Evolutionary conservation across 2,888 invertebrate species (phyloP), one percentile per base, ranked within the genome.

Genomic region (Macrophya annulata): DNA sequence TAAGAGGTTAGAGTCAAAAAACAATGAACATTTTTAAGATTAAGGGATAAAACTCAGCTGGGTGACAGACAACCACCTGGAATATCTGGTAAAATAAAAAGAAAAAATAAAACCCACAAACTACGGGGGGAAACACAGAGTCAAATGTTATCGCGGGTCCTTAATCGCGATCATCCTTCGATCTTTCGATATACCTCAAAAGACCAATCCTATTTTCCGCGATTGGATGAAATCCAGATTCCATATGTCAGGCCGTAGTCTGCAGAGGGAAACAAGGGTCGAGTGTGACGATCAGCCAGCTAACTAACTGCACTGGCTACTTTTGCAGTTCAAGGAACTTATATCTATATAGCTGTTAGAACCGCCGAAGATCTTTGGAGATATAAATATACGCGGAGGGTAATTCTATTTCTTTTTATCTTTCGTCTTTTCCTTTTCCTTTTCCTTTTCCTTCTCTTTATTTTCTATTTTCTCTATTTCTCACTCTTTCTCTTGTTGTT

Each of bases 381-480:
- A 68, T 68, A 68, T 68, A 68, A 68, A 68, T 68, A 68, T 68
- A 37, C 68, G 68, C 37, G 68, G 68, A 68, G 68, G 37, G 68
- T 37, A 37, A 25, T 68, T 68, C 68, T 68, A 37, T 37, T 68
- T 68, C 31, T 68, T 37, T 68, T 68, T 68, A 68, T 68, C 68
- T 68, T 37, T 37, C 25, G 17, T 17, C 37, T 68, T 17, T 37
- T 68, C 37, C 31, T 37, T 15, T 15, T 68, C 21, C 37, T 37
- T 15, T n/a, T 37, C 37, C 37, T 68, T 17, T 37, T 68, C 37
- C 31, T 37, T 15, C 31, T 68, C 21, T 68, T 37, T 15, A n/a
- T 62, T 62, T 4, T 68, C 37, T 37, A 37, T 17, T 37, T 68
- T 15, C 31, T 68, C 21, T 68, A 15, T n/a, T 21, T 68, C 25